Evolutionary conservation across 2,888 invertebrate species (phyloP).

Genomic region (Drosophila helvetica): DNA sequence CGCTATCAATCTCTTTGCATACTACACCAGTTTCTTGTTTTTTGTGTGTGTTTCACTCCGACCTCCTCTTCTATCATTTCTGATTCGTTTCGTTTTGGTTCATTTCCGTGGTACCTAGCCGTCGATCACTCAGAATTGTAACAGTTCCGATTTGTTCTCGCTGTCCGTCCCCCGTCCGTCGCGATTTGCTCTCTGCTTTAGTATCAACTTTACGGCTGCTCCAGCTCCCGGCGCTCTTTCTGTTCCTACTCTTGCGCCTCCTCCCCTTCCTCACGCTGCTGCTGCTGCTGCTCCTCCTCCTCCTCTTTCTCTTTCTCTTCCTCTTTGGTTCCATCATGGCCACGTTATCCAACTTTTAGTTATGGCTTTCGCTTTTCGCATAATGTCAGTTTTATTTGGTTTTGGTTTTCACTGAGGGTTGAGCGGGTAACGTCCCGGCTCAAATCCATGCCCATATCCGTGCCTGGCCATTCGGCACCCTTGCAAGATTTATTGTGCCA

Average conservation of each 20-base stretch:
- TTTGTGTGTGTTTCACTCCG: neutral
- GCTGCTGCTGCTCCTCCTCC: too few species aligned
- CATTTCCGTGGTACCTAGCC: conserved; percentile 13
- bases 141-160: conserved; percentile 38
- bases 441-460: conserved; percentile 33
- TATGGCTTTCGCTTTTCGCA: conserved; percentile 80
- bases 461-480: conserved; percentile 70
- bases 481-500: conserved; percentile 75
- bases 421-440: conserved; percentile 36
- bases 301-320: neutral
- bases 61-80: neutral
- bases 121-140: conserved; percentile 24
- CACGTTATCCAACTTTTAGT: conserved; percentile 77
- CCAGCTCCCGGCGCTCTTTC: conserved; percentile 12
- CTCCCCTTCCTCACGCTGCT: neutral
- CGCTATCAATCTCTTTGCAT: neutral
- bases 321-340: conserved; percentile 61
- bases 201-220: conserved; percentile 67
- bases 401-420: conserved; percentile 69
- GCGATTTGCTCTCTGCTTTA: conserved; percentile 31
- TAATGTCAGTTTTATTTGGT: conserved; percentile 80
- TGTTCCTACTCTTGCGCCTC: neutral
- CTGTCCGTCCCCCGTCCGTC: neutral
- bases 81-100: neutral
- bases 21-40: too few species aligned